A percentile compares a stretch with the other conserved stretches of the same genome.
phyloP scores from a whole-genome alignment of 2,888 invertebrate species.

The Cheilosia vulpina region DNA sequence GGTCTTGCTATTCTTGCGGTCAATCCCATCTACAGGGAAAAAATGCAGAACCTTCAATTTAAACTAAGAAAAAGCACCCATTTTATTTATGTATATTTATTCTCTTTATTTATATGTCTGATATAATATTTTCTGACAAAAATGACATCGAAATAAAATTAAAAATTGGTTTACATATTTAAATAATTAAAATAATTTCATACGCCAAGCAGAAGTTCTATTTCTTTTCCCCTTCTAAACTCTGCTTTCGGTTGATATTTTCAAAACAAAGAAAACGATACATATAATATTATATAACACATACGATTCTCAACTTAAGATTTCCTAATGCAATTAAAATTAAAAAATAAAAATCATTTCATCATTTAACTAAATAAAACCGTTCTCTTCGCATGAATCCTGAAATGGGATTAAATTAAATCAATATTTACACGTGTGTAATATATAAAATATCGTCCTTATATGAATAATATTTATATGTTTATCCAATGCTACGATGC shows the following conservation, averaged over 20 bases:
- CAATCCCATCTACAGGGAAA: not conserved
- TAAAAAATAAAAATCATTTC: constrained; percentile 19
- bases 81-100: constrained; percentile 13
- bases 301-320: constrained; percentile 42
- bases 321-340: constrained; percentile 37
- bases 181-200: constrained; percentile 53
- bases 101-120: constrained; percentile 52
- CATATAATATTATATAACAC: constrained; percentile 37
- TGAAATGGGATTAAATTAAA: constrained; percentile 42
- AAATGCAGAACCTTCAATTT: not conserved
- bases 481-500: constrained; percentile 35
- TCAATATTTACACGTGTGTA: constrained; percentile 65
- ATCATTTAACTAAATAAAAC: constrained; percentile 67
- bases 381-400: constrained; percentile 55
- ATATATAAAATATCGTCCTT: constrained; percentile 48
- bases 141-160: constrained; percentile 48
- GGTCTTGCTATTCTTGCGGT: too few species aligned
- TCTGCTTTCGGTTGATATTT: constrained; percentile 23
- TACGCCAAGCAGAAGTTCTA: constrained; percentile 25
- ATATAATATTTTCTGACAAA: constrained; percentile 41
- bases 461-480: constrained; percentile 37
- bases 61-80: not conserved
- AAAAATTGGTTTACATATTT: constrained; percentile 39
- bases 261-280: constrained; percentile 35
- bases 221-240: not conserved